Base-by-base conservation (phyloP, 2,113 vertebrate genomes). In the Peromyscus californicus region DNA sequence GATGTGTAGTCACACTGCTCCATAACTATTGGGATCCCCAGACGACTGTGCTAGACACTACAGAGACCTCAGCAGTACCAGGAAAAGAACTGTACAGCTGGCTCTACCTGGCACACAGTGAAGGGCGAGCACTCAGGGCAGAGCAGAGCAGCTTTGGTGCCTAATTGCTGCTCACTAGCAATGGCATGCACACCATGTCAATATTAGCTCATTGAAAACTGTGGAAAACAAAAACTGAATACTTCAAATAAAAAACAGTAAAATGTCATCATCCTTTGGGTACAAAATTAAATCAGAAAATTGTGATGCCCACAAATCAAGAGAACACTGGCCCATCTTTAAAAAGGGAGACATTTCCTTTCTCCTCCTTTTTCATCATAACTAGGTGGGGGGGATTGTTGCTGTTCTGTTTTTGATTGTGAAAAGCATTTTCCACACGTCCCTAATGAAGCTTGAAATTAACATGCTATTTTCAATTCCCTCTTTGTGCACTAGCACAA, bases 381-480 rank as follows among this genome's bases (percentile, higher is more conserved):
- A 82, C 51, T 92, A 75, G 19, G 2, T 86, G 88, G 75, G 51
- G 33, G 61, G 24, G 7, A 7, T 51, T 24, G 39, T 29, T 33
- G 59, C 63, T 78, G 39, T 95, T 92, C 93, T 90, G 80, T 65
- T 96, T 95, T 97, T 96, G 75, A 96, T 93, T 97, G 86, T 96
- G 83, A 96, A 92, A 94, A 90, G 54, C 69, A 96, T 90, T 97
- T 93, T 95, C 89, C 16, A 93, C 11, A 83, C 61, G 22, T 96
- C 87, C 91, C 95, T 97, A 97, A 98, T 96, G 93, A 97, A 93
- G 92, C 95, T 91, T 97, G 95, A 97, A 98, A 97, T 97, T 97
- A 97, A 97, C 67, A 90, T 76, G 78, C 61, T 65, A 75, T 96
- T 95, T 95, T 95, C 96, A 97, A 94, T 96, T 95, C 82, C 69